These are phyloP conservation scores for Unio delphinus DNA, from an alignment of 2,888 invertebrate genomes.

Conservation along the genomic window DNA sequence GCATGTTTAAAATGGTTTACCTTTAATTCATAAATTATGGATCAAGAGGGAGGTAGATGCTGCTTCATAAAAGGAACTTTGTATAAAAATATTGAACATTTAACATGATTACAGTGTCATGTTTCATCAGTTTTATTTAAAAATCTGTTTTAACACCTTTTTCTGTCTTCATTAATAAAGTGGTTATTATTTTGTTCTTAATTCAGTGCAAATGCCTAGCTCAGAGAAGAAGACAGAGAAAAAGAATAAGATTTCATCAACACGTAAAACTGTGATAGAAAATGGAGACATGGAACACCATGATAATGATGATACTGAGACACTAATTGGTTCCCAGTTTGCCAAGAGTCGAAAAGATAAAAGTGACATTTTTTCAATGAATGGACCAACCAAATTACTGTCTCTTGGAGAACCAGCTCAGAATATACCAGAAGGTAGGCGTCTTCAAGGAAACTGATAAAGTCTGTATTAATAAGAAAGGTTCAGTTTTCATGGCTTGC, in stretches of 20 bases:
- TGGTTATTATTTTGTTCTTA: too few relatives aligned
- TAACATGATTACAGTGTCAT: too few relatives aligned
- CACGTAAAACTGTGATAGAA: slow-evolving; percentile 50
- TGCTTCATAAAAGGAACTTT: too few relatives aligned
- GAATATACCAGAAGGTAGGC: slow-evolving; percentile 44
- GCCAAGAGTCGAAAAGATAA: slow-evolving; percentile 46
- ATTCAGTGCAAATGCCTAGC: slow-evolving; percentile 25
- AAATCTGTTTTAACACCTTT: neutral
- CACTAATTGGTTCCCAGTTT: slow-evolving; percentile 52
- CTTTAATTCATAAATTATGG: too few relatives aligned
- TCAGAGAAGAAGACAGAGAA: slow-evolving; percentile 42
- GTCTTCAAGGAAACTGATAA: neutral
- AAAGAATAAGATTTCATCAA: slow-evolving; percentile 49
- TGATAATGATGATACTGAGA: slow-evolving; percentile 50
- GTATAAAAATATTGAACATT: too few relatives aligned
- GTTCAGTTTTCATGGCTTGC: neutral
- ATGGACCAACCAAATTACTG: slow-evolving; percentile 35
- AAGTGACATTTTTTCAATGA: slow-evolving; percentile 34
- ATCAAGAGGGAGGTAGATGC: too few relatives aligned
- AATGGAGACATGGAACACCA: slow-evolving; percentile 49
- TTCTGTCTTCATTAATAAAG: too few relatives aligned
- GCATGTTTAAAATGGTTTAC: too few relatives aligned
- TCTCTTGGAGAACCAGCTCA: slow-evolving; percentile 47
- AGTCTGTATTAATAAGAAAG: neutral
- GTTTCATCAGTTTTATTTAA: too few relatives aligned